Base-by-base conservation (phyloP, 2,113 vertebrate species). In the Heteronetta atricapilla region DNA sequence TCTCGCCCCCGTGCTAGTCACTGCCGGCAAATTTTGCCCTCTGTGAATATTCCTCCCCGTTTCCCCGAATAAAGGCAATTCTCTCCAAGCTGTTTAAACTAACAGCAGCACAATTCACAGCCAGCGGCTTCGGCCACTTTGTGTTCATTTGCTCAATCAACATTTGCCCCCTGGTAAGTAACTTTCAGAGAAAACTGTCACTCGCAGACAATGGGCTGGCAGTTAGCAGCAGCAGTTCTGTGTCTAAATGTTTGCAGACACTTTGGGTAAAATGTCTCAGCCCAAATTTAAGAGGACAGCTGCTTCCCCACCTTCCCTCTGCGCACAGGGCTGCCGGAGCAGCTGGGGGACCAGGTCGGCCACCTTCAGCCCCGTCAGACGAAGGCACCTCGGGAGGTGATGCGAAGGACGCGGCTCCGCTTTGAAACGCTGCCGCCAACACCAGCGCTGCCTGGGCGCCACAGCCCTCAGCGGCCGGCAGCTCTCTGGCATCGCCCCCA, bases 201-300 rank as follows among this genome's bases (percentile, higher is more conserved):
- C 79, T 81, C 72, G 70, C 68, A 97, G 96, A 98, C 98, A 98
- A 98, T 98, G 88, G 94, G 92, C 93, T 95, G 90, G 95, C 96
- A 96, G 91, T 97, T 93, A 93, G 87, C 94, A 95, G 97, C 93
- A 91, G 90, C 96, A 93, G 97, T 62, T 95, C 69, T 75, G 55
- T 86, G 93, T 97, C 96, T 96, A 89, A 97, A 96, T 98, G 97
- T 98, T 98, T 98, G 96, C 98, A 98, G 96, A 95, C 95, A 92
- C 95, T 94, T 90, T 90, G 92, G 60, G 87, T 95, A 95, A 97
- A 97, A 96, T 70, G 93, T 97, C 97, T 93, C 96, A 94, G 92
- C 88, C 90, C 97, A 95, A 94, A 92, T 95, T 96, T 97, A 95
- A 97, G 97, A 94, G 94, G 94, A 97, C 89, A 90, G 75, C 6